These are phyloP conservation scores for Trichonephila inaurata DNA, from an alignment of 1,140 invertebrate species.

Conservation along the genomic window DNA sequence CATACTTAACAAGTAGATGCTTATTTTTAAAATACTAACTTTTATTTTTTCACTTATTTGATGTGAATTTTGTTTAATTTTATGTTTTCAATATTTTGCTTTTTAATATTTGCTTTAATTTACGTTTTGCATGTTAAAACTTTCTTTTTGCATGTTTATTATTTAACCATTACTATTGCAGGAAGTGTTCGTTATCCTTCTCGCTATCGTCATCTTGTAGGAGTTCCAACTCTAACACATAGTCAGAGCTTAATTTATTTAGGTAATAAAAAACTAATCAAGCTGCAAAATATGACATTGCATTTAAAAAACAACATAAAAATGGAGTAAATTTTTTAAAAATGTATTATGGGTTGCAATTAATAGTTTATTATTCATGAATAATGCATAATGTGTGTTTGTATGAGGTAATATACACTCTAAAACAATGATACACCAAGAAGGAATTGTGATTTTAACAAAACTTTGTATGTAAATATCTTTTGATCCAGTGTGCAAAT, in stretches of 20 bases:
- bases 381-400: too few relatives aligned
- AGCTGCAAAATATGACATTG: too few relatives aligned
- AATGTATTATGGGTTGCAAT: too few relatives aligned
- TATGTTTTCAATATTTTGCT: background rate
- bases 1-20: too few relatives aligned
- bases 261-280: conserved; percentile 47
- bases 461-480: too few relatives aligned
- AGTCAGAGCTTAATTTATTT: conserved; percentile 62
- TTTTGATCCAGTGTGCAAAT: too few relatives aligned
- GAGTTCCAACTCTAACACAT: conserved; percentile 53
- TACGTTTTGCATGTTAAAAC: background rate
- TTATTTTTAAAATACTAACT: background rate
- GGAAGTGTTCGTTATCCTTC: conserved; percentile 73
- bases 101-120: background rate
- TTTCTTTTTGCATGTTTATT: conserved; percentile 57
- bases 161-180: conserved; percentile 50
- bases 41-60: background rate
- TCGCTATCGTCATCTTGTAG: conserved; percentile 70
- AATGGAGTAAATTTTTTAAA: too few relatives aligned
- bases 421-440: too few relatives aligned
- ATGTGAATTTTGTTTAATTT: background rate
- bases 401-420: too few relatives aligned
- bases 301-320: too few relatives aligned
- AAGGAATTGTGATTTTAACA: too few relatives aligned
- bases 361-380: too few relatives aligned